Conservation (phyloP, 2,797 vertebrate species). For the Phataginus tetradactyla region DNA sequence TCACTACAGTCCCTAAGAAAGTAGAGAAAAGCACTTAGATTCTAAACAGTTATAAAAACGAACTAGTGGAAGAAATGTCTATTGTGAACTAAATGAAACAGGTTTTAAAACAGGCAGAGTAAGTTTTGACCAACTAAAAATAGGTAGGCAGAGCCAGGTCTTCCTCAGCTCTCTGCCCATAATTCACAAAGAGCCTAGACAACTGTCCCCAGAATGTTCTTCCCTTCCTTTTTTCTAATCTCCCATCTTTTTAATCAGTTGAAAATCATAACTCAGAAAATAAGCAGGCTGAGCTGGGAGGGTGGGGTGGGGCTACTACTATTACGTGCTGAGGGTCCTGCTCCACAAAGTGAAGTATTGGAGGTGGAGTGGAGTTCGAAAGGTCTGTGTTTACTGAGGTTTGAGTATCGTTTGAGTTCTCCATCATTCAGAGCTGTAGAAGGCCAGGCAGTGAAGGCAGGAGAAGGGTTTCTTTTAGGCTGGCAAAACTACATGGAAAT, state of each 20-base stretch:
- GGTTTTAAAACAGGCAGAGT: not conserved
- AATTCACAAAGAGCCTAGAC: not conserved
- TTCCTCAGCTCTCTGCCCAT: not conserved
- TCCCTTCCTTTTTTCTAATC: not conserved
- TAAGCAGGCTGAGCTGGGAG: not conserved
- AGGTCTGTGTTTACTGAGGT: not conserved
- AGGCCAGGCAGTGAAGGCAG: not conserved
- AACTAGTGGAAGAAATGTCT: not conserved
- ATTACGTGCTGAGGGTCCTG: not conserved
- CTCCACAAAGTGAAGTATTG: not conserved
- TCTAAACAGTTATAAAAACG: not conserved
- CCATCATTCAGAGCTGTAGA: not conserved
- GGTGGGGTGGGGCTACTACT: not conserved
- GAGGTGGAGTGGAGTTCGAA: not conserved
- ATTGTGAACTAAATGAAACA: not conserved
- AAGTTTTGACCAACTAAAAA: not conserved
- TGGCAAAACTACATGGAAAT: not conserved
- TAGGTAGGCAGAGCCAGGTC: not conserved
- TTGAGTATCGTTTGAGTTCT: not conserved
- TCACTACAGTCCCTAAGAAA: not conserved
- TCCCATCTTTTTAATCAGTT: not conserved
- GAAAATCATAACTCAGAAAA: constrained; percentile 2
- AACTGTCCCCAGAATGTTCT: not conserved
- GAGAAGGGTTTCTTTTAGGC: not conserved
- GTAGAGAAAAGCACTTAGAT: not conserved